phyloP scores from a whole-genome alignment of 2,113 vertebrate genomes.

The Bothrops jararaca region DNA sequence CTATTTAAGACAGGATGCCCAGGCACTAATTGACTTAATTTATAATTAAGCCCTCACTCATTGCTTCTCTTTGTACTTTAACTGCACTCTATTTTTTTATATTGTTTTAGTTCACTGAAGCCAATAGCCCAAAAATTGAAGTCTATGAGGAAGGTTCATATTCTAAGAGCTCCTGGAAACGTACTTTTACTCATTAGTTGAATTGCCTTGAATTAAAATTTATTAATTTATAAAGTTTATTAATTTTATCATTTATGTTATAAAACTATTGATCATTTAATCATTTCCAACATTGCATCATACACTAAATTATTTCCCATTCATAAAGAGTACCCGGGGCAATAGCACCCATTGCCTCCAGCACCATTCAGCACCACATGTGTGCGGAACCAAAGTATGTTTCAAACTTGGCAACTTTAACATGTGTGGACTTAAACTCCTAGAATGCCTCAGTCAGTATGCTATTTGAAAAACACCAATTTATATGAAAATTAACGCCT shows the following conservation, averaged over 20 bases:
- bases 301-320: neutral
- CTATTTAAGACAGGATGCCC: neutral
- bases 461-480: neutral
- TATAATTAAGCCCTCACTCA: neutral
- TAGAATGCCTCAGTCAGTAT: neutral
- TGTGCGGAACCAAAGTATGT: neutral
- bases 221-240: neutral
- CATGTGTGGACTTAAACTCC: neutral
- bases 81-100: neutral
- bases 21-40: neutral
- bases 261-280: neutral
- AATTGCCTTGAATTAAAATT: neutral
- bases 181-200: neutral
- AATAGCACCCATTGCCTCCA: neutral
- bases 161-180: neutral
- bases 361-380: neutral
- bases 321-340: neutral
- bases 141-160: neutral
- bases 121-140: neutral
- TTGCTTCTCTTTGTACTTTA: neutral
- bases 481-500: neutral
- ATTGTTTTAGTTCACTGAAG: neutral
- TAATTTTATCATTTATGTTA: neutral
- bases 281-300: neutral
- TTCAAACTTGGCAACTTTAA: neutral